Evolutionary conservation across 2,113 vertebrate genomes (phyloP).

Genomic region (Semnornis frantzii): DNA sequence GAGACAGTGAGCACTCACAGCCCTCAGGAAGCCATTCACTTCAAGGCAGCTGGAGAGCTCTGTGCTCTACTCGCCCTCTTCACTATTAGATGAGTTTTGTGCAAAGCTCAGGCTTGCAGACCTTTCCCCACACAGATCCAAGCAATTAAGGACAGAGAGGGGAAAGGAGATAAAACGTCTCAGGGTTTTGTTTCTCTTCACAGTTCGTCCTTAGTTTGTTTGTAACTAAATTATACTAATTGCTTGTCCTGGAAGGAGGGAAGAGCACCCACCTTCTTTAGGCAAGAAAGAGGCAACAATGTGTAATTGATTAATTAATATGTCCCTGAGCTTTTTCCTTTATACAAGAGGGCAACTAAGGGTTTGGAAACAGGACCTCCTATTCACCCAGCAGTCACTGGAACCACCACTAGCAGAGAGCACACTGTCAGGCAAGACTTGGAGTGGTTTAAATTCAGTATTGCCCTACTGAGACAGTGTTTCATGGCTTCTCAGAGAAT

Average conservation of each 20-base stretch:
- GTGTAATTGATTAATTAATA: background rate
- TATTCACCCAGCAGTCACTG: background rate
- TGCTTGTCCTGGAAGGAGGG: background rate
- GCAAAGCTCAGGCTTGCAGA: slow-evolving; percentile 63
- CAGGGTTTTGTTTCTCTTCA: background rate
- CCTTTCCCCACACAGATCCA: slow-evolving; percentile 54
- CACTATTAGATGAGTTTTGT: slow-evolving; percentile 82
- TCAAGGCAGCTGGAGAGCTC: slow-evolving; percentile 77
- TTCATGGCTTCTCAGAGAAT: slow-evolving; percentile 31
- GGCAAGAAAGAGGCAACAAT: background rate
- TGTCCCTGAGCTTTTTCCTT: background rate
- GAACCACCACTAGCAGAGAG: background rate
- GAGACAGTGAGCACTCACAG: slow-evolving; percentile 65
- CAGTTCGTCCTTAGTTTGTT: background rate
- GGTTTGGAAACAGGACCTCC: slow-evolving; percentile 23
- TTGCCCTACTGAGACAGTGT: background rate
- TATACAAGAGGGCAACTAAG: background rate
- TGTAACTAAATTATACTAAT: background rate
- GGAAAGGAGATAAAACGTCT: background rate
- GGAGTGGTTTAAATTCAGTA: slow-evolving; percentile 15
- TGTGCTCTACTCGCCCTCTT: slow-evolving; percentile 74
- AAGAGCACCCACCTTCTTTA: background rate
- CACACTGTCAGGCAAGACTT: background rate
- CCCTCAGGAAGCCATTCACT: slow-evolving; percentile 74
- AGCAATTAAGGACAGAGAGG: slow-evolving; percentile 38